Conservation (phyloP, 2,113 vertebrate species). For the Kryptolebias marmoratus region DNA sequence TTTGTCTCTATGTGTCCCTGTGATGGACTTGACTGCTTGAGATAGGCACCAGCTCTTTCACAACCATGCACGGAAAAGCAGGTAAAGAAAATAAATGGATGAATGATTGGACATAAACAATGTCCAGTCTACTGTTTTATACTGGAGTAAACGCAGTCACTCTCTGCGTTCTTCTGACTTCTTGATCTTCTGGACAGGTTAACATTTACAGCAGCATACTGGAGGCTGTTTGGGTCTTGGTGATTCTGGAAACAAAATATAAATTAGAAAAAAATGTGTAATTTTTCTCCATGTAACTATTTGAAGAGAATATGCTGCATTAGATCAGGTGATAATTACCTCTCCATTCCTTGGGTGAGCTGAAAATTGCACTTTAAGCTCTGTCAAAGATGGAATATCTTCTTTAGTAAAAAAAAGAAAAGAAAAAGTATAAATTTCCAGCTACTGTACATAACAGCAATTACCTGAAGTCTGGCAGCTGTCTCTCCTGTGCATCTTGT, state of each 20-base stretch:
- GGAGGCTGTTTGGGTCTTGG: not conserved
- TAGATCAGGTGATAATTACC: not conserved
- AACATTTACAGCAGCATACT: constrained; percentile 14
- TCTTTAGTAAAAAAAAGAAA: too few species aligned
- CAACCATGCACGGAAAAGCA: too few species aligned
- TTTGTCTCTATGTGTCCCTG: too few species aligned
- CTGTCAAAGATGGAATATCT: not conserved
- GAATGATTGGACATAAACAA: not conserved
- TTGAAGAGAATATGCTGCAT: too few species aligned
- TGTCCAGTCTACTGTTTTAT: not conserved
- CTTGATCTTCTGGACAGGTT: not conserved
- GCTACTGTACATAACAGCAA: fast-evolving
- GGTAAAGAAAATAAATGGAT: too few species aligned
- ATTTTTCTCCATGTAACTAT: too few species aligned
- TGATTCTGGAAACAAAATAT: constrained; percentile 8
- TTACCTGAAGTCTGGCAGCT: constrained; percentile 15
- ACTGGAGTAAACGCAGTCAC: constrained; percentile 10
- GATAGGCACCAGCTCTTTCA: too few species aligned
- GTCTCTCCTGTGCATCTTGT: constrained; percentile 16
- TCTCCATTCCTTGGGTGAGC: not conserved
- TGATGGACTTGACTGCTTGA: too few species aligned
- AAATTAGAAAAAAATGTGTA: not conserved
- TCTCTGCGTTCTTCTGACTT: not conserved
- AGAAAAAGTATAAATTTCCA: fast-evolving
- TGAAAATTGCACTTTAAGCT: not conserved